These are phyloP conservation scores for Bathynomus jamesi DNA, from an alignment of 1,140 invertebrate genomes.

Conservation along the genomic window DNA sequence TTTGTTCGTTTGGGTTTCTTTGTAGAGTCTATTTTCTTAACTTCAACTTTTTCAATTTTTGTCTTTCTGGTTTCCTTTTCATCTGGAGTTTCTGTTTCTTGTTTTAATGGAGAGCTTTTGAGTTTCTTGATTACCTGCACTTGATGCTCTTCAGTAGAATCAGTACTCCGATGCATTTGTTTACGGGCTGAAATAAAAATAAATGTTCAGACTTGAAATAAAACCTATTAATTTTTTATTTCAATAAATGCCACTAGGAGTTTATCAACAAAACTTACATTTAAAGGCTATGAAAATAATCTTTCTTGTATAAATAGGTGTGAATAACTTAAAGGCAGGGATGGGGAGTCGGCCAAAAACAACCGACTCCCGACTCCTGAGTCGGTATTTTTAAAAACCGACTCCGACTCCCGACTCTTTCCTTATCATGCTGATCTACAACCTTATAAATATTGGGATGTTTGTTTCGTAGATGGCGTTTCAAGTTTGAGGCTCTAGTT, in stretches of 20 bases:
- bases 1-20: neutral
- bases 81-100: too few relatives aligned
- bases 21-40: neutral
- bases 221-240: too few relatives aligned
- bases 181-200: constrained; percentile 21
- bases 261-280: neutral
- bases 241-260: neutral
- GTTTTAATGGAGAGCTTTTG: neutral
- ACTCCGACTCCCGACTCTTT: too few relatives aligned
- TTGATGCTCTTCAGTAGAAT: constrained; percentile 15
- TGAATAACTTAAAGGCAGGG: neutral
- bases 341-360: neutral
- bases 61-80: too few relatives aligned
- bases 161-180: constrained; percentile 20
- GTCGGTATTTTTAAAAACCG: too few relatives aligned
- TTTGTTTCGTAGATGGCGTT: too few relatives aligned
- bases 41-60: neutral
- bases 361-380: too few relatives aligned
- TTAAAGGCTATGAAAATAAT: neutral
- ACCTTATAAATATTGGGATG: too few relatives aligned
- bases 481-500: too few relatives aligned
- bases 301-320: too few relatives aligned
- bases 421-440: too few relatives aligned
- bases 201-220: neutral
- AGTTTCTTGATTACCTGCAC: constrained; percentile 13